Evolutionary conservation across 1,140 invertebrate genomes (phyloP), one percentile per base, ranked within the genome.

Genomic region (Drosophila lowei): DNA sequence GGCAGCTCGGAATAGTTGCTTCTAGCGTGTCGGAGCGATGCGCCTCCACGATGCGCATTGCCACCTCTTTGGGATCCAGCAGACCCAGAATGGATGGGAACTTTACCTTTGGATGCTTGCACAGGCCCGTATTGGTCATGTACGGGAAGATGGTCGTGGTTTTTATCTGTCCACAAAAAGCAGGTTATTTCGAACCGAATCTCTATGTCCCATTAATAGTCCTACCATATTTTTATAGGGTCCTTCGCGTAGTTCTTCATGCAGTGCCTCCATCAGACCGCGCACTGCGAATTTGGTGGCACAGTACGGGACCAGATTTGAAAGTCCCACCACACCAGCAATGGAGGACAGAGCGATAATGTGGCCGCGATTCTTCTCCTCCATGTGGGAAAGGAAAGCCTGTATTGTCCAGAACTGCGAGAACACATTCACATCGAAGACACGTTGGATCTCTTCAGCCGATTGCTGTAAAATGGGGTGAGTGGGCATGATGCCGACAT

Each of bases 101-200:
- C 78, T 94, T 95, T 38, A 96, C 94, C 79, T 93, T 94, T 0
- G 96, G 95, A 63, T 95, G 94, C 79, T 97, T 95, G 77, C 96
- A 96, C 1, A 98, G 92, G 1, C 96, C 96, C 1, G 97, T 98
- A 80, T 97, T 94, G 4, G 97, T 95, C 90, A 96, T 95, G 79
- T 95, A 96, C 0, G 97, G 97, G 89, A 94, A 97, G 59, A 97
- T 94, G 0, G 94, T 94, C 0, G 97, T 98, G 43, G 96, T 93
- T 77, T 96, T 94, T n/a, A 98, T 94, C 89, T 96, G 91, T 83
- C 3, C 11, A 13, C 34, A 13, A 13, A 13, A 91, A 80, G 15
- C 0, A 28, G 8, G 23, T 16, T 48, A 3, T 3, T 38, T 3
- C 6, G 3, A 46, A 60, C 0, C 1, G 0, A 34, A n/a, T 3